Percentiles rank a stretch among this genome's conserved stretches.
Evolutionary conservation across 1,140 invertebrate genomes (phyloP).

Genomic region (Drosophila yakuba): DNA sequence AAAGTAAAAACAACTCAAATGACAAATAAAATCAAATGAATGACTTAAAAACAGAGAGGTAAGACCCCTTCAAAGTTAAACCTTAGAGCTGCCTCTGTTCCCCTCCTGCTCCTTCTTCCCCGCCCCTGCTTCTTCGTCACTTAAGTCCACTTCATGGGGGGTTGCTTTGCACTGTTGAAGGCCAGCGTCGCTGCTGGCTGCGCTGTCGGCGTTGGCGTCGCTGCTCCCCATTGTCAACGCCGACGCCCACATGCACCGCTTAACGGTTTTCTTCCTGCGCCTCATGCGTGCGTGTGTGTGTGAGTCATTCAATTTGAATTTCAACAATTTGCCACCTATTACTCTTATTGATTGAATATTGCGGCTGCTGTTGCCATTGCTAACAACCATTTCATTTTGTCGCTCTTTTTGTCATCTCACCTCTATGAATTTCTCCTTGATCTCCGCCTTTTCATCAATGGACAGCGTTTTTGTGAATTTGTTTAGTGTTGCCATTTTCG

Average conservation of each 20-base stretch:
- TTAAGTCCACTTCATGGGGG: conserved; percentile 64
- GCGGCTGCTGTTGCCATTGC: not conserved
- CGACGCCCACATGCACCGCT: conserved; percentile 76
- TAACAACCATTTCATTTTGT: conserved; percentile 5
- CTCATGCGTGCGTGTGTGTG: conserved; percentile 20
- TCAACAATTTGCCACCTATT: conserved; percentile 29
- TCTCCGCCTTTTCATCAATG: conserved; percentile 83
- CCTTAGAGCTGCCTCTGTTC: not conserved
- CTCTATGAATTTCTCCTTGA: conserved; percentile 84
- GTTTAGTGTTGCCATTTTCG: conserved; percentile 78
- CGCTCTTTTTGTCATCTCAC: conserved; percentile 62
- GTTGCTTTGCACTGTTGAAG: conserved; percentile 71
- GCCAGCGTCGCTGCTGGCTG: conserved; percentile 54
- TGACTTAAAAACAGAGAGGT: not conserved
- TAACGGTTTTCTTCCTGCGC: conserved; percentile 47
- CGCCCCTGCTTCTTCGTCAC: conserved; percentile 11
- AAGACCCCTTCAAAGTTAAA: not conserved
- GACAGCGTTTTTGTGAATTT: conserved; percentile 84
- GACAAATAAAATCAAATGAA: too few species aligned
- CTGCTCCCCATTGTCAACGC: conserved; percentile 38
- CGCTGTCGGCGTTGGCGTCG: conserved; percentile 19
- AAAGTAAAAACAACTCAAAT: not conserved
- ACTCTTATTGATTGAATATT: conserved; percentile 35
- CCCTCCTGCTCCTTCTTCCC: conserved; percentile 12
- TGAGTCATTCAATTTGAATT: conserved; percentile 73